phyloP scores from a whole-genome alignment of 2,797 vertebrate genomes.

The Enteromius paludinosus region DNA sequence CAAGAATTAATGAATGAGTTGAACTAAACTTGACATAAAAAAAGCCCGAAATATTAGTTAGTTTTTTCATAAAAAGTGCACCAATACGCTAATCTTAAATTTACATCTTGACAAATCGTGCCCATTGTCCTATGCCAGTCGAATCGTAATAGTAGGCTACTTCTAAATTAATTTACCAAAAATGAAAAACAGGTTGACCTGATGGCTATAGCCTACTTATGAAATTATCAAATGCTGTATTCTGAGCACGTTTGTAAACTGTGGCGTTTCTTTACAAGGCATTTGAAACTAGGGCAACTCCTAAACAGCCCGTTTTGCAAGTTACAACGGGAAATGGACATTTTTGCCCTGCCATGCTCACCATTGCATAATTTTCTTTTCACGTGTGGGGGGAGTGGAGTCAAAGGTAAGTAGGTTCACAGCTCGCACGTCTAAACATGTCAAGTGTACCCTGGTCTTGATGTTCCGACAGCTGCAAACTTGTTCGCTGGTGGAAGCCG shows the following conservation, averaged over 20 bases:
- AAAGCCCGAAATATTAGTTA: background rate
- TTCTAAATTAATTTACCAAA: background rate
- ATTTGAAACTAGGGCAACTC: background rate
- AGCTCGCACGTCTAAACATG: conserved; percentile 16
- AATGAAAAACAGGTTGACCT: background rate
- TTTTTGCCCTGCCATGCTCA: conserved; percentile 1
- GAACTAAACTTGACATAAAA: background rate
- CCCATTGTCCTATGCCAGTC: too few relatives aligned
- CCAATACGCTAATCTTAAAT: background rate
- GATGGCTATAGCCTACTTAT: background rate
- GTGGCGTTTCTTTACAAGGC: background rate
- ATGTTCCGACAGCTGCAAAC: conserved; percentile 41
- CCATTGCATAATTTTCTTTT: conserved; percentile 54
- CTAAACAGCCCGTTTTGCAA: background rate
- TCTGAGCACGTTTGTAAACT: conserved; percentile 13
- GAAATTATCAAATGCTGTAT: background rate
- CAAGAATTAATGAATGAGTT: background rate
- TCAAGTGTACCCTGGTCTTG: background rate
- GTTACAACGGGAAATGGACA: background rate
- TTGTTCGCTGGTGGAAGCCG: conserved; percentile 5
- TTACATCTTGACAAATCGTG: background rate
- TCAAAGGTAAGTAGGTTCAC: conserved; percentile 34
- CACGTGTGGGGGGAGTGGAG: conserved; percentile 53
- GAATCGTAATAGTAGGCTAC: background rate
- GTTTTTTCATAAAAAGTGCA: background rate